These are phyloP conservation scores for Xiphophorus couchianus DNA, from an alignment of 2,113 vertebrate genomes.

Conservation along the genomic window DNA sequence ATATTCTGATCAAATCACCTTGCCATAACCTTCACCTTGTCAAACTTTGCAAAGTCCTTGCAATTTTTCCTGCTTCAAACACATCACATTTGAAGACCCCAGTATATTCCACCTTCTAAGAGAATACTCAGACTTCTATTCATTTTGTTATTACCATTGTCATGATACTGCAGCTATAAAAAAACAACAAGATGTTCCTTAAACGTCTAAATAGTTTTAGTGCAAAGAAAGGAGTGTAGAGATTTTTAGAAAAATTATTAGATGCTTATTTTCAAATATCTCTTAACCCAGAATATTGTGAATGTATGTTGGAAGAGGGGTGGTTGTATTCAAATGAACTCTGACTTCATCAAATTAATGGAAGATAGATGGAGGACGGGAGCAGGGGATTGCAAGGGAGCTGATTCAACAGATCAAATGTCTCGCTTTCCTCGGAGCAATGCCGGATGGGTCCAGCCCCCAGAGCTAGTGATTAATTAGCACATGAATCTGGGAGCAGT, in stretches of 20 bases:
- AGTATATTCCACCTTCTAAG: too few species aligned
- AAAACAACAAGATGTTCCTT: too few species aligned
- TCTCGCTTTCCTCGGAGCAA: conserved; percentile 50
- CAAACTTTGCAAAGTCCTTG: too few species aligned
- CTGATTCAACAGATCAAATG: conserved; percentile 74
- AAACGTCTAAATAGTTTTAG: too few species aligned
- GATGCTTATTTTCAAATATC: neutral
- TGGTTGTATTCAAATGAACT: conserved; percentile 47
- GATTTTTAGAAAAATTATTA: neutral
- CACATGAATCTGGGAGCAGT: conserved; percentile 67
- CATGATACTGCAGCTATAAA: too few species aligned
- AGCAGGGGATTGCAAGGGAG: conserved; percentile 45
- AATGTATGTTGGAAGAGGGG: neutral
- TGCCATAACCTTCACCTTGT: too few species aligned
- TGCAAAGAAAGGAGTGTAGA: too few species aligned
- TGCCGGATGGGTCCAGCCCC: conserved; percentile 56
- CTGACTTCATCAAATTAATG: conserved; percentile 67
- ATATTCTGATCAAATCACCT: too few species aligned
- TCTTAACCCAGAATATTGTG: conserved; percentile 17
- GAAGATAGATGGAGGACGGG: conserved; percentile 54
- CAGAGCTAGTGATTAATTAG: conserved; percentile 77
- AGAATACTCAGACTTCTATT: too few species aligned
- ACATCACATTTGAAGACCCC: too few species aligned
- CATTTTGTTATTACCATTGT: too few species aligned
- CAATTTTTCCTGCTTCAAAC: too few species aligned